Percentiles rank a stretch among this genome's conserved stretches.
phyloP scores from a whole-genome alignment of 2,113 vertebrate species.

The Aldabrachelys gigantea region DNA sequence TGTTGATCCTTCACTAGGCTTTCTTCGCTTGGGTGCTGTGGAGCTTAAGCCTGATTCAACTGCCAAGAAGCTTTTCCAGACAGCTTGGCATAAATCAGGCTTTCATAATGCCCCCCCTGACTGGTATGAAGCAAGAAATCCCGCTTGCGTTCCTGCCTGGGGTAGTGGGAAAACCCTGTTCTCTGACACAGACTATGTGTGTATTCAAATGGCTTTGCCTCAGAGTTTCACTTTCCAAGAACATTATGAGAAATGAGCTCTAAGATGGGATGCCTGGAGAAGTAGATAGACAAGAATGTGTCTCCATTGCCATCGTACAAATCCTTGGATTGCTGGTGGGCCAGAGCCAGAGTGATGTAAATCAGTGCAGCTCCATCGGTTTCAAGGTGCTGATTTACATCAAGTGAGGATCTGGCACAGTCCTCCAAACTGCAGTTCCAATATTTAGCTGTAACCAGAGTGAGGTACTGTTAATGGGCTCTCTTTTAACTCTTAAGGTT shows the following conservation, averaged over 20 bases:
- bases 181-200: not conserved
- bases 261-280: not conserved
- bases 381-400: not conserved
- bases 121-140: slow-evolving; percentile 61
- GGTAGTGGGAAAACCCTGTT: slow-evolving; percentile 49
- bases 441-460: fast-evolving
- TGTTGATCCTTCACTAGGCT: slow-evolving; percentile 51
- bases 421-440: not conserved
- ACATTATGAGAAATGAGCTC: not conserved
- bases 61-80: slow-evolving; percentile 60
- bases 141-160: slow-evolving; percentile 52
- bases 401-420: not conserved
- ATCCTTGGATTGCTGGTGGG: not conserved
- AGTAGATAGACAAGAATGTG: not conserved
- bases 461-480: not conserved
- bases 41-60: slow-evolving; percentile 27
- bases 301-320: not conserved
- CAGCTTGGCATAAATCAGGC: slow-evolving; percentile 63
- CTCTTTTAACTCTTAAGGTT: fast-evolving
- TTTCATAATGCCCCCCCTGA: slow-evolving; percentile 48
- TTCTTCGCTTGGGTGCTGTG: slow-evolving; percentile 41
- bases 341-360: not conserved
- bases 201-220: not conserved
- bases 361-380: fast-evolving
- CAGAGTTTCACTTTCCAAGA: not conserved